A percentile compares a stretch with the other conserved stretches of the same genome.
These are phyloP conservation scores for Tolmerus cingulatus DNA, from an alignment of 2,888 invertebrate species.

Conservation along the genomic window DNA sequence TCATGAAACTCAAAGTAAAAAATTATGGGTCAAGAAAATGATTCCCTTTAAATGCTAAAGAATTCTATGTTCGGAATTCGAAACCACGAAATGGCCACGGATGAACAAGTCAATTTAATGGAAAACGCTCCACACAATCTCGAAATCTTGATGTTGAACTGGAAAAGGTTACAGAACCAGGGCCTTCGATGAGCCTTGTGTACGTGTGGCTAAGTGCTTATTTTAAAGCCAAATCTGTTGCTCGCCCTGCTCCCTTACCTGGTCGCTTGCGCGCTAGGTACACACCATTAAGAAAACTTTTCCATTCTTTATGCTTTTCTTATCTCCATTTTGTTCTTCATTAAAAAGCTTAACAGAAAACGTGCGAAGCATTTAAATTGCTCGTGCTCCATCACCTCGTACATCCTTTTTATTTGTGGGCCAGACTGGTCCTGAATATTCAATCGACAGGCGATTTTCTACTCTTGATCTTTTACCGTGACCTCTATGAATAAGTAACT, in stretches of 20 bases:
- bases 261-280: neutral
- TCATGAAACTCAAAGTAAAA: neutral
- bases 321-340: conserved; percentile 53
- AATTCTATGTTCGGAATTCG: neutral
- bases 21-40: neutral
- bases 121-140: neutral
- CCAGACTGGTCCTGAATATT: conserved; percentile 45
- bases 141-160: neutral
- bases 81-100: neutral
- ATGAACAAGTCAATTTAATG: neutral
- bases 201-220: neutral
- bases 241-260: neutral
- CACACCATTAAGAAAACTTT: neutral
- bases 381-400: conserved; percentile 30
- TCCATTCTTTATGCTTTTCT: conserved; percentile 45
- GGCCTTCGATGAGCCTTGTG: neutral
- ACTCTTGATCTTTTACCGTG: conserved; percentile 15
- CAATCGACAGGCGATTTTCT: conserved; percentile 43
- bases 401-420: conserved; percentile 43
- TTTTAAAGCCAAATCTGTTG: conserved; percentile 27
- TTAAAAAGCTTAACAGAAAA: conserved; percentile 53
- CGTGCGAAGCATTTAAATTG: conserved; percentile 51
- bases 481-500: conserved; percentile 40
- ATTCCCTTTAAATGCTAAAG: neutral
- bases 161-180: neutral